Conservation (phyloP, 2,888 invertebrate genomes). For the Hypena proboscidalis region DNA sequence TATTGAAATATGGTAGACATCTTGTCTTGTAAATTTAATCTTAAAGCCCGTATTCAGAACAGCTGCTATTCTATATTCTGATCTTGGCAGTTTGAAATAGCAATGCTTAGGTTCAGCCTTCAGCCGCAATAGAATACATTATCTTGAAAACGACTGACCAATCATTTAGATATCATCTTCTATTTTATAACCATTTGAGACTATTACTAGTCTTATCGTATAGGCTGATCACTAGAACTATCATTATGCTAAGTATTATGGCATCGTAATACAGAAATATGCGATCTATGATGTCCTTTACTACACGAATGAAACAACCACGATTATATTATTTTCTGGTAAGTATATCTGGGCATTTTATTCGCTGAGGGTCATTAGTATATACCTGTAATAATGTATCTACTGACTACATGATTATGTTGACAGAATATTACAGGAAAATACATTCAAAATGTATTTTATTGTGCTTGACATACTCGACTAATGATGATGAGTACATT, state of each 20-base stretch:
- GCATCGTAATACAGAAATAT: conserved; percentile 16
- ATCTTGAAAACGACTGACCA: conserved; percentile 1
- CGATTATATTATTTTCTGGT: too few species aligned
- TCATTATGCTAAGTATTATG: conserved; percentile 14
- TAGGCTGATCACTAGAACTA: conserved; percentile 10
- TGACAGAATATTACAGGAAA: too few species aligned
- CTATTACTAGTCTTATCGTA: conserved; percentile 12
- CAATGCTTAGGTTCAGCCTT: neutral
- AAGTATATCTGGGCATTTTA: too few species aligned
- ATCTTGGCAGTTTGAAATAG: neutral
- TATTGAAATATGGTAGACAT: conserved; percentile 17
- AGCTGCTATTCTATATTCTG: neutral
- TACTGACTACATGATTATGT: too few species aligned
- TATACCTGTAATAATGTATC: too few species aligned
- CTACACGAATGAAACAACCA: conserved; percentile 2
- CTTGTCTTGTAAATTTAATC: neutral
- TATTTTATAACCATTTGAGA: conserved; percentile 9
- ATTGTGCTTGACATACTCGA: too few species aligned
- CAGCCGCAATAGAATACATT: neutral
- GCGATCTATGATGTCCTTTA: conserved; percentile 12
- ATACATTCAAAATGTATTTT: too few species aligned
- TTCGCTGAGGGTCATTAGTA: too few species aligned
- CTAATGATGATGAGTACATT: too few species aligned
- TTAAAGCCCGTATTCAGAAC: conserved; percentile 1
- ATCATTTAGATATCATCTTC: conserved; percentile 14